These are phyloP conservation scores for Epiblema foenella DNA, from an alignment of 2,888 invertebrate species.

Conservation along the genomic window DNA sequence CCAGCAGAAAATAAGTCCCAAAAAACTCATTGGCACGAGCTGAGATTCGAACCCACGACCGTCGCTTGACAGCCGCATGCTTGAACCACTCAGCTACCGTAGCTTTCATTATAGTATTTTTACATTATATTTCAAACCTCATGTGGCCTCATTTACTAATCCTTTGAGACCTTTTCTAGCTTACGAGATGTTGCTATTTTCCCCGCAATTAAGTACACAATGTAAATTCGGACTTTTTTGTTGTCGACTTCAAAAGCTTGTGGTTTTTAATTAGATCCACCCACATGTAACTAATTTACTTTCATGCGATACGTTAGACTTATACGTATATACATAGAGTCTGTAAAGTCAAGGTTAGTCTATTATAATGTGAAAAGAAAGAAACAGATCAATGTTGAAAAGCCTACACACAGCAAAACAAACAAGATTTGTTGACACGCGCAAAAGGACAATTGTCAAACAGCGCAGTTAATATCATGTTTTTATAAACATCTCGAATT, in stretches of 20 bases:
- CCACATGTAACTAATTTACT: not conserved
- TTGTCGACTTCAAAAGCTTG: constrained; percentile 19
- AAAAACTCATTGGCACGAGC: too few species aligned
- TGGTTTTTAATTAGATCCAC: constrained; percentile 27
- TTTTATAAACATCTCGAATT: not conserved
- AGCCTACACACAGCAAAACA: not conserved
- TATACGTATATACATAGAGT: too few species aligned
- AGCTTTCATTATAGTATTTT: too few species aligned
- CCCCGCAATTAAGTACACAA: constrained; percentile 1
- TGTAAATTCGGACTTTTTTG: constrained; percentile 21
- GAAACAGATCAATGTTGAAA: too few species aligned
- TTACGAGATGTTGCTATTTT: constrained; percentile 15
- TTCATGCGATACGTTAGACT: not conserved
- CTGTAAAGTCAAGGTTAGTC: too few species aligned
- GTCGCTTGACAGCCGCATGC: too few species aligned
- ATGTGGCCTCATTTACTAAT: constrained; percentile 46
- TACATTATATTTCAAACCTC: constrained; percentile 47
- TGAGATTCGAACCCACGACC: too few species aligned
- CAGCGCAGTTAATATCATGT: not conserved
- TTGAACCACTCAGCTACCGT: too few species aligned
- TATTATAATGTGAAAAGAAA: too few species aligned
- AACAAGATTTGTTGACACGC: not conserved
- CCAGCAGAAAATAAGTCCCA: too few species aligned
- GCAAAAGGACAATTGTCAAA: not conserved
- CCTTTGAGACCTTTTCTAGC: constrained; percentile 6